Evolutionary conservation across 2,888 invertebrate species (phyloP).

Genomic region (Napeogenes inachia): DNA sequence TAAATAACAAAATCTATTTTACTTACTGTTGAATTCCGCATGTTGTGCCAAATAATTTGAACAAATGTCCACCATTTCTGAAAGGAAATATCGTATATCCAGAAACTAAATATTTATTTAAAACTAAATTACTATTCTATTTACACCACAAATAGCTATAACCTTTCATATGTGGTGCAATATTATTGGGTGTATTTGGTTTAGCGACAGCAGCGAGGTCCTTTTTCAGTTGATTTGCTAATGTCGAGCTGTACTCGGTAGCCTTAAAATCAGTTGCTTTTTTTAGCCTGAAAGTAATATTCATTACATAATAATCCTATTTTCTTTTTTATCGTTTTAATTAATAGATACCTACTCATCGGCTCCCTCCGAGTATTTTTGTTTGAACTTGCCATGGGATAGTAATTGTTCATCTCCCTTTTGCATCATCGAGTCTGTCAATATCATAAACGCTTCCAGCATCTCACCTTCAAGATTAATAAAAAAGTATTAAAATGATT

Average conservation of each 20-base stretch:
- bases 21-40: slow-evolving; percentile 62
- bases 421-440: slow-evolving; percentile 52
- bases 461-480: slow-evolving; percentile 46
- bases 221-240: slow-evolving; percentile 43
- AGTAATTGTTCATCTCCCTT: slow-evolving; percentile 47
- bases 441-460: slow-evolving; percentile 52
- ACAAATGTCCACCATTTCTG: slow-evolving; percentile 58
- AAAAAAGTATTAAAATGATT: not conserved
- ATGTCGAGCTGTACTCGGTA: slow-evolving; percentile 40
- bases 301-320: not conserved
- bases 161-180: slow-evolving; percentile 52
- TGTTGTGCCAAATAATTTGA: slow-evolving; percentile 57
- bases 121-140: not conserved
- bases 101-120: not conserved
- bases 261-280: slow-evolving; percentile 45
- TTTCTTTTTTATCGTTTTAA: not conserved
- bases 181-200: slow-evolving; percentile 43
- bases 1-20: slow-evolving; percentile 4
- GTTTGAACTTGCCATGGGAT: slow-evolving; percentile 49
- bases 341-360: slow-evolving; percentile 45
- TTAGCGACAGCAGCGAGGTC: slow-evolving; percentile 41
- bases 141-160: slow-evolving; percentile 10
- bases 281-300: slow-evolving; percentile 45
- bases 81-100: slow-evolving; percentile 32
- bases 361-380: slow-evolving; percentile 49